Evolutionary conservation across 2,888 invertebrate species (phyloP).

Genomic region (Lycophotia porphyrea): DNA sequence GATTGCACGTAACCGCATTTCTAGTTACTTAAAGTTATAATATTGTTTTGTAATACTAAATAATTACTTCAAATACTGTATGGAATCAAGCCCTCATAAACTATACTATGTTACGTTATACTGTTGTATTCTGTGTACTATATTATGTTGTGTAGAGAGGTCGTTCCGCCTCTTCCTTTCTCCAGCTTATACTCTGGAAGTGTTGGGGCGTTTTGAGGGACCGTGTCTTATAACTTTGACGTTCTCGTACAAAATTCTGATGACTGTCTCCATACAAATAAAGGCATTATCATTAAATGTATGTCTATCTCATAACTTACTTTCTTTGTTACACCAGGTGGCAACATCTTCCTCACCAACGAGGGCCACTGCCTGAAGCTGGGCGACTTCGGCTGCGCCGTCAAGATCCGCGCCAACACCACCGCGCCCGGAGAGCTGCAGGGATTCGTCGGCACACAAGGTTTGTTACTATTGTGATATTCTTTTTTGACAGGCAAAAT

Average conservation of each 20-base stretch:
- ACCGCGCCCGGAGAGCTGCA: slow-evolving; percentile 96
- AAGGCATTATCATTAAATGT: neutral
- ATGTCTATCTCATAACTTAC: neutral
- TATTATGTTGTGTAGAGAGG: too few species aligned
- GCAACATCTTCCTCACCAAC: slow-evolving; percentile 98
- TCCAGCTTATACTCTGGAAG: too few species aligned
- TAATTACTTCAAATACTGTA: neutral
- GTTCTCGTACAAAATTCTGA: too few species aligned
- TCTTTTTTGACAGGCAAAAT: neutral
- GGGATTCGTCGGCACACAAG: slow-evolving; percentile 98
- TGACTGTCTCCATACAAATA: neutral
- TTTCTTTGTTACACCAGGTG: slow-evolving; percentile 88
- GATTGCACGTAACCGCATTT: too few species aligned
- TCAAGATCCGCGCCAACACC: slow-evolving; percentile 96
- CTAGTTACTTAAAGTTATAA: neutral
- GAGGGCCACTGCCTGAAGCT: slow-evolving; percentile 96
- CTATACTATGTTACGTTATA: too few species aligned
- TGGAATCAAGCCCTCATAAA: neutral
- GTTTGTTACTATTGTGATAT: slow-evolving; percentile 80
- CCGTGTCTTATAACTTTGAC: too few species aligned
- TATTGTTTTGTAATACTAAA: neutral
- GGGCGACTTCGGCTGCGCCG: slow-evolving; percentile 98
- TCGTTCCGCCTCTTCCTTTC: too few species aligned
- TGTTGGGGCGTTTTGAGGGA: neutral
- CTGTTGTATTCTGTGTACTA: too few species aligned